Evolutionary conservation across 2,797 vertebrate species (phyloP), one percentile per base, ranked within the genome.

Genomic region (Fistularia commersonii): DNA sequence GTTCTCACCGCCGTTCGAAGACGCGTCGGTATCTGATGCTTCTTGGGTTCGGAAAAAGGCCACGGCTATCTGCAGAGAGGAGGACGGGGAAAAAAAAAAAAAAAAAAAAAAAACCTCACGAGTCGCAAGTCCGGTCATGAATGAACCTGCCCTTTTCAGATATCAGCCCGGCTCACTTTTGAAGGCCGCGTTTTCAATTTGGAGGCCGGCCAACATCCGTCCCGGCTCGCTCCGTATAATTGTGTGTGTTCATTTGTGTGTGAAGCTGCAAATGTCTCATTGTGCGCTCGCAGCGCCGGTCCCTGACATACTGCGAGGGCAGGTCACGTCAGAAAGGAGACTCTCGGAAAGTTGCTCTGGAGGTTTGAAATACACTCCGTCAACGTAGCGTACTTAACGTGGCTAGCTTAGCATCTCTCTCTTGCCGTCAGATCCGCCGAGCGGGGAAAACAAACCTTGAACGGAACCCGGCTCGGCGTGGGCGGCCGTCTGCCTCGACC

Each of bases 191-290:
- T 62, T 75, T 81, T 74, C 64, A 59, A 32, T 33, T 54, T 87
- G 87, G 87, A 78, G 12, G 41, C 10, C 3, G 40, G 81, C 85
- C 84, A 85, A 45, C 5, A 44, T 61, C 62, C 51, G 6, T 89
- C 83, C 43, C 3, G 23, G 59, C 46, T 50, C 64, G 66, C 3
- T 63, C 65, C 57, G 53, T 67, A 69, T 86, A 77, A 89, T 82
- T 74, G 65, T 77, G 70, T 57, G 66, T 54, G 71, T 69, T 74
- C 77, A 81, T 76, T 77, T 78, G 68, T 80, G 81, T 72, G 77
- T 84, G 66, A 86, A 69, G 72, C 69, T 76, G 72, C 54, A 89
- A 84, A 88, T 85, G 84, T 81, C 76, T 88, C 81, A 64, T 62
- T 78, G 57, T 64, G 52, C 6, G 71, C 83, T 83, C 60, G 41